phyloP scores from a whole-genome alignment of 1,140 invertebrate genomes.

The Drosophila ficusphila region DNA sequence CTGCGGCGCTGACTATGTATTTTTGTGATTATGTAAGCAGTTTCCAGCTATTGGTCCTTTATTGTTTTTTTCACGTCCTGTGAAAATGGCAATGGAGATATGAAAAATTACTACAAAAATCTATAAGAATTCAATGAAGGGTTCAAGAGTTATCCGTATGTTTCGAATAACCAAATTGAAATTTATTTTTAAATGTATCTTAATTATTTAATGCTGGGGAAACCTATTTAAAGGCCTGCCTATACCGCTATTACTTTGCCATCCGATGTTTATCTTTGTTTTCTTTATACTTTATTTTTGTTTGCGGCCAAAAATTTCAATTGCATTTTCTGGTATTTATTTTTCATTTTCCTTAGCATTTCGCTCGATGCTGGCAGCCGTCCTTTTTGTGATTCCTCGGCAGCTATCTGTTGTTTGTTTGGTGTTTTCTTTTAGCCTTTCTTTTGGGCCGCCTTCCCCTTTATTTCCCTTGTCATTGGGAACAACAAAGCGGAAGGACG shows the following conservation, averaged over 20 bases:
- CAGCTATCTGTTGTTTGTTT: constrained; percentile 6
- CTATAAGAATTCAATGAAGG: not conserved
- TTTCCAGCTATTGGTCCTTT: constrained; percentile 46
- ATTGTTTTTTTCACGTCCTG: constrained; percentile 14
- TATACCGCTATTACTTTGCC: not conserved
- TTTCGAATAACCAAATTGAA: too few species aligned
- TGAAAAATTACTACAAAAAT: not conserved
- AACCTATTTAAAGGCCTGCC: not conserved
- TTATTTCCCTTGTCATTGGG: not conserved
- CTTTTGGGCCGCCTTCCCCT: not conserved
- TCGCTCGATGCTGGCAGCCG: constrained; percentile 51
- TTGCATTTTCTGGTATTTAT: constrained; percentile 68
- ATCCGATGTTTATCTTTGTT: constrained; percentile 16
- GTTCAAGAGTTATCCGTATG: too few species aligned
- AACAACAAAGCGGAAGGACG: constrained; percentile 40
- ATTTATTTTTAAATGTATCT: too few species aligned
- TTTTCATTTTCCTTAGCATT: constrained; percentile 76
- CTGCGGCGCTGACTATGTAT: constrained; percentile 32
- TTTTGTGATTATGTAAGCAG: constrained; percentile 75
- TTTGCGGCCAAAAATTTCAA: constrained; percentile 39
- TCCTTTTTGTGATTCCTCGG: constrained; percentile 46
- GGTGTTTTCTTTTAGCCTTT: constrained; percentile 15
- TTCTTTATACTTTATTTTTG: constrained; percentile 4
- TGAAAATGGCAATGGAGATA: not conserved
- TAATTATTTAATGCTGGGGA: too few species aligned